Percentiles rank a stretch among this genome's conserved stretches.
phyloP scores from a whole-genome alignment of 2,888 invertebrate genomes.

The Lithophane ornitopus region DNA sequence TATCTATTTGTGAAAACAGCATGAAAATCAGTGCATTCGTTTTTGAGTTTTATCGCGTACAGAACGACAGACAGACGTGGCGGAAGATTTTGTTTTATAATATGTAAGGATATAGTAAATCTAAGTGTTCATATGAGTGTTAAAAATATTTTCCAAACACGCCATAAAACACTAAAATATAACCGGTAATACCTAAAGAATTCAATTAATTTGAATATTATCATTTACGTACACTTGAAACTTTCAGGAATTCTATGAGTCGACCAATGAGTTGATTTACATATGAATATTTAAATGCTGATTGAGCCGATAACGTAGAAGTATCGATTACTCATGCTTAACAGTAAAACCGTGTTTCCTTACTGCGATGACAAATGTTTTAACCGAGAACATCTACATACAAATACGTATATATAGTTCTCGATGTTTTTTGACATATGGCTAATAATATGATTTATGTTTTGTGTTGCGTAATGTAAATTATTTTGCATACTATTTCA shows the following conservation, averaged over 20 bases:
- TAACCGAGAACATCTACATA: neutral
- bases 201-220: constrained; percentile 30
- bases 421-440: too few species aligned
- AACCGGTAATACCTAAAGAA: neutral
- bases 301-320: constrained; percentile 28
- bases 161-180: neutral
- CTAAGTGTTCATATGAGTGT: neutral
- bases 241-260: constrained; percentile 40
- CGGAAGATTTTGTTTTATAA: too few species aligned
- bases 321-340: constrained; percentile 7
- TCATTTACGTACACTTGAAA: neutral
- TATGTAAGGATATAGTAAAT: too few species aligned
- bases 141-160: neutral
- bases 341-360: constrained; percentile 8
- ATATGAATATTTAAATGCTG: constrained; percentile 38
- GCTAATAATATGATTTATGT: too few species aligned
- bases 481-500: too few species aligned
- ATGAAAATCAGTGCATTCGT: too few species aligned
- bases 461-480: too few species aligned
- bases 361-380: constrained; percentile 6
- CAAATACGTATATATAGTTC: too few species aligned
- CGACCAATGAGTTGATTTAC: constrained; percentile 14
- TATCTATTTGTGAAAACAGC: too few species aligned
- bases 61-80: too few species aligned
- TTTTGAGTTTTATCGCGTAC: too few species aligned